phyloP scores from a whole-genome alignment of 2,888 invertebrate species.

The Ennomos quercinarius region DNA sequence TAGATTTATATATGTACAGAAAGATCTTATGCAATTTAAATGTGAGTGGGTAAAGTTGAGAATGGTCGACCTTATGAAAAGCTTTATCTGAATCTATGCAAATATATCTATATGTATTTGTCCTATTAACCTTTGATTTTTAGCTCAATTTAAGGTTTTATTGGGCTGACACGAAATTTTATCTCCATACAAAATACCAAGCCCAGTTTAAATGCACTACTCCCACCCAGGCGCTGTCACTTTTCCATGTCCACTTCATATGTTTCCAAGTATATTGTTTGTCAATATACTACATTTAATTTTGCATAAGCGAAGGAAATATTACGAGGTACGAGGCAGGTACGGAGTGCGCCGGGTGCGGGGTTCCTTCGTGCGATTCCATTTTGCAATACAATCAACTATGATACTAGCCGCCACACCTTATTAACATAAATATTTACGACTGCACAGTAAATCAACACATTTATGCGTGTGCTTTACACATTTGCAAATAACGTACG shows the following conservation, averaged over 20 bases:
- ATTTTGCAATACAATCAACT: constrained; percentile 78
- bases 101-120: constrained; percentile 21
- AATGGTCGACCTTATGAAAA: constrained; percentile 12
- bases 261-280: constrained; percentile 75
- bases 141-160: constrained; percentile 24
- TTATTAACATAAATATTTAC: constrained; percentile 78
- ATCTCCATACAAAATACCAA: constrained; percentile 31
- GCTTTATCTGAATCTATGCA: constrained; percentile 21
- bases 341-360: constrained; percentile 26
- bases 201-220: constrained; percentile 32
- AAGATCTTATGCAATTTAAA: constrained; percentile 3
- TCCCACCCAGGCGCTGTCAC: constrained; percentile 60
- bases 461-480: constrained; percentile 68
- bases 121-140: constrained; percentile 27
- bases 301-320: constrained; percentile 77
- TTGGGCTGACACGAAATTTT: constrained; percentile 20
- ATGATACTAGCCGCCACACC: constrained; percentile 59
- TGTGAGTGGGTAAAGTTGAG: constrained; percentile 1
- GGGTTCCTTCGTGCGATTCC: constrained; percentile 57
- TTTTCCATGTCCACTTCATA: constrained; percentile 72
- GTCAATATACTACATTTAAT: constrained; percentile 66
- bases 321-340: constrained; percentile 42
- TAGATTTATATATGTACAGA: neutral
- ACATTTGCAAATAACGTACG: constrained; percentile 66
- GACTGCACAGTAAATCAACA: constrained; percentile 72